Evolutionary conservation across 1,140 invertebrate genomes (phyloP).

Genomic region (Lutraria rhynchaena): DNA sequence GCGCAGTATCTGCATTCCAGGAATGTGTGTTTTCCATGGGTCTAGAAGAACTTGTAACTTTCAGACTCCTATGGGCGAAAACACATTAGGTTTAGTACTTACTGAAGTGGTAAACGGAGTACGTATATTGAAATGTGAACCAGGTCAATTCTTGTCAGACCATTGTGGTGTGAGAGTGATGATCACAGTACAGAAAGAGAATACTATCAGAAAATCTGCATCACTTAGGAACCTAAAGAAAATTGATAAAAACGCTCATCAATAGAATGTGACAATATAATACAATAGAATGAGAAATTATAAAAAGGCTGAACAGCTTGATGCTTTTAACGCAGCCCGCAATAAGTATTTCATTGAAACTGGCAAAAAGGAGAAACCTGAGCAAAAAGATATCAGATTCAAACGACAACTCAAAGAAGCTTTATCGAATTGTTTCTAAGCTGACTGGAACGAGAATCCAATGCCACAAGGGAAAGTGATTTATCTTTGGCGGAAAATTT

Average conservation of each 20-base stretch:
- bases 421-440: no score
- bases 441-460: slow-evolving; percentile 25
- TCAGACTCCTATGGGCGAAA: not conserved
- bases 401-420: slow-evolving; percentile 17
- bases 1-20: not conserved
- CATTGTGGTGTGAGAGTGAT: slow-evolving; percentile 8
- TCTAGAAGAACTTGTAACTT: slow-evolving; percentile 22
- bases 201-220: not conserved
- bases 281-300: no score
- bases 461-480: not conserved
- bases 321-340: not conserved
- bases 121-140: not conserved
- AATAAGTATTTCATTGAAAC: not conserved
- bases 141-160: no score
- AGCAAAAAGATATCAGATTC: not conserved
- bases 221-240: not conserved
- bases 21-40: slow-evolving; percentile 7
- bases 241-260: no score
- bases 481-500: slow-evolving; percentile 10
- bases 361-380: not conserved
- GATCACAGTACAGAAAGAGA: not conserved
- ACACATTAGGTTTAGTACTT: slow-evolving; percentile 1
- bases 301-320: no score
- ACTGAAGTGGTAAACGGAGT: slow-evolving; percentile 11
- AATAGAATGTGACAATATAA: no score